Percentiles rank a stretch among this genome's conserved stretches.
Evolutionary conservation across 1,140 invertebrate genomes (phyloP).

Genomic region (Drosophila trapezifrons): DNA sequence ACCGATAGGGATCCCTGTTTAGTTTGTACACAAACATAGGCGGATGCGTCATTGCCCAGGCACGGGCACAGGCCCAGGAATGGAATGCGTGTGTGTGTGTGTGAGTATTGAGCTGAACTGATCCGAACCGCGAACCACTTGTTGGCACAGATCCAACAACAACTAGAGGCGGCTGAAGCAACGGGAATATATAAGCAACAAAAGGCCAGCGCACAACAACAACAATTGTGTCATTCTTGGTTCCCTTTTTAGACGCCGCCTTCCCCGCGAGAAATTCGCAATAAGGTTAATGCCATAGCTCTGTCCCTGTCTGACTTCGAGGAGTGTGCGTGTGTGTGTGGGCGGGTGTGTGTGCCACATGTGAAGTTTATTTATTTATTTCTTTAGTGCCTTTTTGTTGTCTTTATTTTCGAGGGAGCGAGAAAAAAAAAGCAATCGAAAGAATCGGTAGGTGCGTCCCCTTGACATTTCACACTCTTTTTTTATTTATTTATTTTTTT

Average conservation of each 20-base stretch:
- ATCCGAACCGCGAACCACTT: slow-evolving; percentile 65
- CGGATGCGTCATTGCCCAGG: slow-evolving; percentile 34
- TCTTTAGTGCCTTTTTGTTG: background rate
- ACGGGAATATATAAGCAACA: slow-evolving; percentile 15
- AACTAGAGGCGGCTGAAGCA: slow-evolving; percentile 19
- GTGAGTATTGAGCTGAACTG: slow-evolving; percentile 42
- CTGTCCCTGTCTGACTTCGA: slow-evolving; percentile 27
- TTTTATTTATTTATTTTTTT: slow-evolving; percentile 6
- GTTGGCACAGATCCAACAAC: slow-evolving; percentile 69
- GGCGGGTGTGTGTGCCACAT: slow-evolving; percentile 5
- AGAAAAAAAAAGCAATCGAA: slow-evolving; percentile 11
- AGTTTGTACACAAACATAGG: slow-evolving; percentile 16
- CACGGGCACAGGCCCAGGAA: slow-evolving; percentile 25
- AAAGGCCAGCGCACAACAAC: slow-evolving; percentile 19
- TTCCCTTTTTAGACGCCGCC: background rate
- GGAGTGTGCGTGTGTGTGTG: background rate
- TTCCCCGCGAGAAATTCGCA: slow-evolving; percentile 29
- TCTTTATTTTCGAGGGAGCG: background rate
- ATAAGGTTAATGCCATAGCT: slow-evolving; percentile 32
- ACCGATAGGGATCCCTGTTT: background rate
- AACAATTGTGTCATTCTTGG: slow-evolving; percentile 48
- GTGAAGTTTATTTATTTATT: slow-evolving; percentile 8
- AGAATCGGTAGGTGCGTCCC: slow-evolving; percentile 12
- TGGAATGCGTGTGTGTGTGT: slow-evolving; percentile 46
- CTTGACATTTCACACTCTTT: slow-evolving; percentile 19